phyloP scores from a whole-genome alignment of 2,797 vertebrate genomes.

The Anguilla anguilla region DNA sequence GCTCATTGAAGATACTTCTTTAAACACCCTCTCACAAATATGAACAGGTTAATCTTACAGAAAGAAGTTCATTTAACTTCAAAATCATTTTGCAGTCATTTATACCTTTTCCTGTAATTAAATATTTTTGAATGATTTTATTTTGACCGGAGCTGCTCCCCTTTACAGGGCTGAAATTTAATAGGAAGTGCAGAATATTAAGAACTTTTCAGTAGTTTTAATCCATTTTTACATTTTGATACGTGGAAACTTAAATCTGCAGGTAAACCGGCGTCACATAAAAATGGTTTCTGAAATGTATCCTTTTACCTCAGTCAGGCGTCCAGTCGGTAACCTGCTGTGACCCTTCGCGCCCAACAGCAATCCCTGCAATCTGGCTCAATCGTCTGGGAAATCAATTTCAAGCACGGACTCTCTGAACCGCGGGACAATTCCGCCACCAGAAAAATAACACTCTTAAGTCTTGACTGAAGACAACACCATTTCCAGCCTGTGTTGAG shows the following conservation, averaged over 20 bases:
- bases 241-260: not conserved
- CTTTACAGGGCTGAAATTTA: not conserved
- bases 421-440: not conserved
- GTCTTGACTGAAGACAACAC: not conserved
- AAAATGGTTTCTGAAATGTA: not conserved
- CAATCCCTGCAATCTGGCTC: slow-evolving; percentile 9
- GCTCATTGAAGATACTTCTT: not conserved
- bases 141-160: not conserved
- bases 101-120: not conserved
- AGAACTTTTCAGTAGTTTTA: not conserved
- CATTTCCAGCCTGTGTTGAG: not conserved
- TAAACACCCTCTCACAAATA: not conserved
- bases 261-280: not conserved
- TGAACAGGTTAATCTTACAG: not conserved
- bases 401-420: not conserved
- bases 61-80: not conserved
- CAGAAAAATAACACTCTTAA: not conserved
- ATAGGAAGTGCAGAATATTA: not conserved
- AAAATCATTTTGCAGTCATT: not conserved
- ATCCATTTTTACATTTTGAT: not conserved
- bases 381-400: slow-evolving; percentile 18
- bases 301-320: not conserved
- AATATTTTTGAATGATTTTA: not conserved
- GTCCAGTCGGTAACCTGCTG: not conserved
- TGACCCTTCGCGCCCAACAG: not conserved